These are phyloP conservation scores for Epinephelus malabaricus DNA, from an alignment of 2,797 vertebrate genomes.

Conservation along the genomic window DNA sequence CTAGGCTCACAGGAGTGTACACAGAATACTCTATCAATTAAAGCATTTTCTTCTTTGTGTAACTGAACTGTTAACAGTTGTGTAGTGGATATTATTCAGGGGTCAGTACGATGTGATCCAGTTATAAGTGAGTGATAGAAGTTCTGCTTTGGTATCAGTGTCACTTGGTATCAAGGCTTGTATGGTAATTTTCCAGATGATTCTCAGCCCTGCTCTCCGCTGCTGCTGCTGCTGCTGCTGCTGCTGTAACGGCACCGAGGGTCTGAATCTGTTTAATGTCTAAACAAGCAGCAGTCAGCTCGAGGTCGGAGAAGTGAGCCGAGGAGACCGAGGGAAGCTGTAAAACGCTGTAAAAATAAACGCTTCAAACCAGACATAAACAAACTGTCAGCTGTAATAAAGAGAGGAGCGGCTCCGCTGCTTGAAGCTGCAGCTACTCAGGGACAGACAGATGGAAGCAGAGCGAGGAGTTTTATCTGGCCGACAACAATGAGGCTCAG, in stretches of 20 bases:
- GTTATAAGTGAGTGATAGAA: not conserved
- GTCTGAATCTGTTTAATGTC: constrained; percentile 69
- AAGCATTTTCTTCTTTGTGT: no score
- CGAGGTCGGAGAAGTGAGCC: constrained; percentile 62
- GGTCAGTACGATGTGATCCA: not conserved
- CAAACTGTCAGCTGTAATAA: constrained; percentile 66
- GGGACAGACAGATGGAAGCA: constrained; percentile 26
- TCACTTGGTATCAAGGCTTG: constrained; percentile 29
- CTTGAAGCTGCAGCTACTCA: constrained; percentile 27
- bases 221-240: constrained; percentile 3
- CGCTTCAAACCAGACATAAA: constrained; percentile 57
- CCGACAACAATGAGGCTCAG: not conserved
- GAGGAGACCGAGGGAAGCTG: constrained; percentile 48
- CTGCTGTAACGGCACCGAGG: constrained; percentile 36
- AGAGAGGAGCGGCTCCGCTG: constrained; percentile 39
- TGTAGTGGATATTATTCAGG: not conserved
- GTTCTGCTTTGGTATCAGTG: constrained; percentile 26
- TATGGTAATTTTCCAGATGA: constrained; percentile 58
- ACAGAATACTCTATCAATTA: no score
- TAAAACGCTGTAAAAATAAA: constrained; percentile 59
- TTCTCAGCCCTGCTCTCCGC: constrained; percentile 10
- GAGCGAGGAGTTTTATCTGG: constrained; percentile 16
- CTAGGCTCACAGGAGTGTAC: not conserved
- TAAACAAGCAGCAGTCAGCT: constrained; percentile 65
- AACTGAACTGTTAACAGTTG: not conserved